phyloP scores from a whole-genome alignment of 2,888 invertebrate species.

The Lissonota sp. region DNA sequence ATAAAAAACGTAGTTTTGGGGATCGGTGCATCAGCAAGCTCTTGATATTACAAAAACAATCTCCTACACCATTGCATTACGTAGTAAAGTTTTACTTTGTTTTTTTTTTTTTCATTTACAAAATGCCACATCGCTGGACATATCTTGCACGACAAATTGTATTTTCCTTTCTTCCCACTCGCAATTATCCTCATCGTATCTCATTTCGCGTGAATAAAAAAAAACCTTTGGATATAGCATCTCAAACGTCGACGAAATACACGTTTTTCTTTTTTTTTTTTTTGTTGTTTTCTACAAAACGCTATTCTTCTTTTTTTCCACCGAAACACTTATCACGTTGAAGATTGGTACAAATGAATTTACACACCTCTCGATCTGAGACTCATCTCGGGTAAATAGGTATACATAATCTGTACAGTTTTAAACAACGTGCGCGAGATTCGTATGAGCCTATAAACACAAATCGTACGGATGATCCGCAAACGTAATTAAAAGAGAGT shows the following conservation, averaged over 20 bases:
- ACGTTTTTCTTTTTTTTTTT: constrained; percentile 48
- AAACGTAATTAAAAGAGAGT: constrained; percentile 56
- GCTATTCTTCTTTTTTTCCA: constrained; percentile 3
- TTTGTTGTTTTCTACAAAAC: constrained; percentile 48
- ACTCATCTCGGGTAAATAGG: constrained; percentile 60
- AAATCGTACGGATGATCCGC: background rate
- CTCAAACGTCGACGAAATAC: constrained; percentile 57
- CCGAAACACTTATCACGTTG: too few relatives aligned
- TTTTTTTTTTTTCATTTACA: constrained; percentile 23
- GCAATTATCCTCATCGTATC: background rate
- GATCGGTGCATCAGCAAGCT: constrained; percentile 39
- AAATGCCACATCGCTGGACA: constrained; percentile 38
- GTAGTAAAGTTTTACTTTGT: constrained; percentile 21
- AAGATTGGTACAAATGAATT: background rate
- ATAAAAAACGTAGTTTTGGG: constrained; percentile 23
- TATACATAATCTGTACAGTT: constrained; percentile 64
- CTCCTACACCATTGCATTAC: constrained; percentile 28
- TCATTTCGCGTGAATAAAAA: constrained; percentile 39
- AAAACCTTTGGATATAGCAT: constrained; percentile 65
- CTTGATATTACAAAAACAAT: constrained; percentile 28
- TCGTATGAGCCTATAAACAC: too few relatives aligned
- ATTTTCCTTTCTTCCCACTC: constrained; percentile 6
- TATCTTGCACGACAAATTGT: constrained; percentile 23
- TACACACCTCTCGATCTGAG: constrained; percentile 37
- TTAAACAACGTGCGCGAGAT: constrained; percentile 50